phyloP scores from a whole-genome alignment of 2,113 vertebrate genomes.

The Eira barbara region DNA sequence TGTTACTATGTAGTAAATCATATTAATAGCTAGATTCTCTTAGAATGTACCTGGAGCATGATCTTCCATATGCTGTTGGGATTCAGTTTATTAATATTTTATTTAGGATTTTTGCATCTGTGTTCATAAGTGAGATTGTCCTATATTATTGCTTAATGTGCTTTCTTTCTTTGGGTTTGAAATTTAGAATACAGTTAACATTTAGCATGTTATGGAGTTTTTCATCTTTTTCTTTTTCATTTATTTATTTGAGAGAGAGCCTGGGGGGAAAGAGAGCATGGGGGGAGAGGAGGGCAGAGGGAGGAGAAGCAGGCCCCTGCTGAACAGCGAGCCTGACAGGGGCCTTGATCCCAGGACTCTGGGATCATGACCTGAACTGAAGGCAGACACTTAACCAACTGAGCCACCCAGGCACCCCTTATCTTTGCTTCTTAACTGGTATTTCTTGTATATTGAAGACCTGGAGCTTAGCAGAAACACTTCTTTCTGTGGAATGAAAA shows the following conservation, averaged over 20 bases:
- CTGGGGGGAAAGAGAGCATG: too few relatives aligned
- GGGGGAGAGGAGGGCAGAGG: background rate
- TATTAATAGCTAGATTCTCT: background rate
- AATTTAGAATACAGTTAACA: too few relatives aligned
- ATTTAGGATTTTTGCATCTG: too few relatives aligned
- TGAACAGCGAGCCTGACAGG: background rate
- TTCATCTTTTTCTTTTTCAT: too few relatives aligned
- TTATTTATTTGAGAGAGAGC: too few relatives aligned
- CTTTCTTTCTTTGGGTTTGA: too few relatives aligned
- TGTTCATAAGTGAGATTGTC: too few relatives aligned
- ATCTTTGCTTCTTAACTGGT: slow-evolving; percentile 53
- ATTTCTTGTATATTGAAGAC: slow-evolving; percentile 69
- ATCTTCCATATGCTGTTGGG: too few relatives aligned
- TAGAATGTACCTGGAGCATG: too few relatives aligned
- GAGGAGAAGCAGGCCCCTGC: background rate
- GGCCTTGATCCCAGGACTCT: background rate
- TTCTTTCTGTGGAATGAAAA: slow-evolving; percentile 75
- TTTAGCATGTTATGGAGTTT: too few relatives aligned
- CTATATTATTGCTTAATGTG: too few relatives aligned
- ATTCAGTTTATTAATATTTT: too few relatives aligned
- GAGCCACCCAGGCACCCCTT: background rate
- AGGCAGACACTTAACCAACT: background rate
- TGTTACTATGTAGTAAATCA: background rate
- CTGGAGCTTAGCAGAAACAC: slow-evolving; percentile 66
- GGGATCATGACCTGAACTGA: background rate